phyloP scores from a whole-genome alignment of 2,888 invertebrate species.

The Baronia brevicornis region DNA sequence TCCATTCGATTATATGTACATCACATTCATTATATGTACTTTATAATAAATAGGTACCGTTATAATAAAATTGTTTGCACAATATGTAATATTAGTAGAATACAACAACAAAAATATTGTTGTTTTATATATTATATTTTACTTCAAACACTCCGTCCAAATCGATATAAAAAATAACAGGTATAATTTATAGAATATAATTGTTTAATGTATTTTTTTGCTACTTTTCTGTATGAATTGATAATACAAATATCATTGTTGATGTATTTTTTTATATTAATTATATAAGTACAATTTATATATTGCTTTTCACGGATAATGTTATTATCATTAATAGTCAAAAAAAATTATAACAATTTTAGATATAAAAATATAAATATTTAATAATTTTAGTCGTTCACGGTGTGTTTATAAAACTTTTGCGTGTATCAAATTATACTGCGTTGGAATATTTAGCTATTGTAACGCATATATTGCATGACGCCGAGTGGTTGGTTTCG shows the following conservation, averaged over 20 bases:
- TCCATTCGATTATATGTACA: too few relatives aligned
- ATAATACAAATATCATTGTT: too few relatives aligned
- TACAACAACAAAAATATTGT: constrained; percentile 1
- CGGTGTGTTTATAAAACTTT: too few relatives aligned
- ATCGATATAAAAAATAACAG: background rate
- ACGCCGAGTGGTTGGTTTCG: constrained; percentile 4
- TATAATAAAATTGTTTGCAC: too few relatives aligned
- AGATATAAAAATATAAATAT: too few relatives aligned
- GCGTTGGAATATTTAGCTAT: constrained; percentile 19
- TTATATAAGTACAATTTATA: constrained; percentile 16
- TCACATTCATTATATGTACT: too few relatives aligned
- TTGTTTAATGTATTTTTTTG: too few relatives aligned
- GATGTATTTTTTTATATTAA: constrained; percentile 9
- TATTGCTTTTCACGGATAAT: constrained; percentile 5
- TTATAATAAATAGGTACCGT: too few relatives aligned
- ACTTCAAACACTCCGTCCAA: constrained; percentile 10
- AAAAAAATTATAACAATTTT: constrained; percentile 2
- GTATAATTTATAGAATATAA: background rate
- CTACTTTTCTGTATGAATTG: too few relatives aligned
- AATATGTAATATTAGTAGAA: too few relatives aligned
- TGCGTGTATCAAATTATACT: too few relatives aligned
- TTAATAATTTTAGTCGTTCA: too few relatives aligned
- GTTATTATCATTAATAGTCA: constrained; percentile 10
- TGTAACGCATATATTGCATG: constrained; percentile 16
- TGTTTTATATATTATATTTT: constrained; percentile 6